A percentile compares a stretch with the other conserved stretches of the same genome.
phyloP scores from a whole-genome alignment of 1,140 invertebrate species.

The Onthophagus taurus region DNA sequence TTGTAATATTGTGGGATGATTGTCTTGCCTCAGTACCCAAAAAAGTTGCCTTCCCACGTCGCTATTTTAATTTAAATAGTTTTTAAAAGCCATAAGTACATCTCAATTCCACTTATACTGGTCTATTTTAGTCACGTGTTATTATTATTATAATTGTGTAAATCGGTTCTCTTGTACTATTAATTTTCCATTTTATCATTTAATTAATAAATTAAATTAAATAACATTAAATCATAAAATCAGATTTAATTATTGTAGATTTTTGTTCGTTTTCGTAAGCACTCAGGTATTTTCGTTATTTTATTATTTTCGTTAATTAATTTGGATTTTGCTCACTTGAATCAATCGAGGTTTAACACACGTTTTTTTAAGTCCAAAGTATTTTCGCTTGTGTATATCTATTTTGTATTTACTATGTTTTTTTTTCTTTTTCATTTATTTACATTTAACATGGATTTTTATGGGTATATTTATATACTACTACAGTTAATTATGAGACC shows the following conservation, averaged over 20 bases:
- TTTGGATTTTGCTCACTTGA: not conserved
- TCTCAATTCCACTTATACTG: conserved; percentile 11
- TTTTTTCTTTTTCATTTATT: conserved; percentile 16
- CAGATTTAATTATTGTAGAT: too few species aligned
- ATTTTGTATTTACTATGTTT: conserved; percentile 12
- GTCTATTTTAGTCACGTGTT: conserved; percentile 14
- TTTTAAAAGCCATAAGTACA: not conserved
- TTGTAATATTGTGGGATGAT: conserved; percentile 6
- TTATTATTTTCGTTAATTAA: not conserved
- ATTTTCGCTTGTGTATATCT: conserved; percentile 3
- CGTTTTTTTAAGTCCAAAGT: conserved; percentile 11
- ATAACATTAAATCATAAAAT: too few species aligned
- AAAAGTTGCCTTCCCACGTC: conserved; percentile 3
- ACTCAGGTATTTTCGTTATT: conserved; percentile 8
- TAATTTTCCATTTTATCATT: not conserved
- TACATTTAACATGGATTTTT: conserved; percentile 13
- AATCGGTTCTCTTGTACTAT: not conserved
- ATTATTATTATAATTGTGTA: not conserved
- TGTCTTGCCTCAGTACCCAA: conserved; percentile 6
- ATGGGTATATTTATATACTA: conserved; percentile 18
- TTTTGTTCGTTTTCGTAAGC: conserved; percentile 8
- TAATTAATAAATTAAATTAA: conserved; percentile 8
- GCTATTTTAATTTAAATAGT: conserved; percentile 1
- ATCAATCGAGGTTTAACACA: not conserved
- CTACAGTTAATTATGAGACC: conserved; percentile 20